A percentile compares a stretch with the other conserved stretches of the same genome.
These are phyloP conservation scores for Agonopterix subpropinquella DNA, from an alignment of 2,888 invertebrate species.

Conservation along the genomic window DNA sequence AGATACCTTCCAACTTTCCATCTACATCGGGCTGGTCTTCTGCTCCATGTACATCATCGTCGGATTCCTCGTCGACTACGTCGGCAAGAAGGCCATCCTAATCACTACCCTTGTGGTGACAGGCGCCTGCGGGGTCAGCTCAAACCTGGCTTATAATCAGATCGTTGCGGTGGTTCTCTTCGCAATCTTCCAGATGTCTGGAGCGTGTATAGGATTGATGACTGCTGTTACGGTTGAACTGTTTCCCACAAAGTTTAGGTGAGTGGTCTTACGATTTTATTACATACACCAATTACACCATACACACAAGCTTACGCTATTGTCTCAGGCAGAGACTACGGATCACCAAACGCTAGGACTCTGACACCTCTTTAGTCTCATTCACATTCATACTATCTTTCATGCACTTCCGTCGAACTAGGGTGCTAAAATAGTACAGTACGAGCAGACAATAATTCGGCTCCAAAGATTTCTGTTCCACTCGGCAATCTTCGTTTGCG, in stretches of 20 bases:
- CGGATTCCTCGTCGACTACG: constrained; percentile 73
- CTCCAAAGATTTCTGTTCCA: too few species aligned
- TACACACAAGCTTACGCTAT: too few species aligned
- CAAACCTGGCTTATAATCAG: constrained; percentile 77
- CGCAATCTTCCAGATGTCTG: constrained; percentile 71
- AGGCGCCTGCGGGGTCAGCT: constrained; percentile 44
- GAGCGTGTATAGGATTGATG: constrained; percentile 74
- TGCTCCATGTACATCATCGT: constrained; percentile 79
- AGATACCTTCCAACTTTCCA: constrained; percentile 78
- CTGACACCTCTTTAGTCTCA: too few species aligned
- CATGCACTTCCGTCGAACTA: too few species aligned
- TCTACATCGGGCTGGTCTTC: constrained; percentile 80
- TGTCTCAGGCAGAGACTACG: too few species aligned
- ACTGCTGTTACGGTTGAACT: constrained; percentile 76
- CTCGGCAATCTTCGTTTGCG: too few species aligned
- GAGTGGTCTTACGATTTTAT: constrained; percentile 1
- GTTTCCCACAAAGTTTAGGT: constrained; percentile 75
- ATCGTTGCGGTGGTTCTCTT: constrained; percentile 76
- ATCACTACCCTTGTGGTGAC: constrained; percentile 67
- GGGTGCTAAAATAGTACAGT: too few species aligned
- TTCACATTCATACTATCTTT: too few species aligned
- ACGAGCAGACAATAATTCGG: too few species aligned
- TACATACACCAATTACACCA: too few species aligned
- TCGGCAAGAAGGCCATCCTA: constrained; percentile 64
- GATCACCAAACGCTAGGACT: too few species aligned